Conservation (phyloP, 2,888 invertebrate genomes). For the Orthosia gothica region DNA sequence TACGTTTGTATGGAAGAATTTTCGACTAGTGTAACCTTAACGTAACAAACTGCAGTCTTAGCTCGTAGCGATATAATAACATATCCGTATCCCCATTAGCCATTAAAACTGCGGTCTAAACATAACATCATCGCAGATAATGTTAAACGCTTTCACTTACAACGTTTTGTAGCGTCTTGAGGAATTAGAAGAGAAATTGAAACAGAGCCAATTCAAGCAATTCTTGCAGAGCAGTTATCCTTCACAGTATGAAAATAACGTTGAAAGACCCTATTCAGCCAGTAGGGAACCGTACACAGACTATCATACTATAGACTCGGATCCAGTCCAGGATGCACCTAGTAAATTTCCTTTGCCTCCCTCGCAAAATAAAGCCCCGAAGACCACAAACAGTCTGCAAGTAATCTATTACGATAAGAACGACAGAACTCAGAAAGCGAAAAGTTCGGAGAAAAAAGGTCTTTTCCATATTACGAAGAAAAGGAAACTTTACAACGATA, state of each 20-base stretch:
- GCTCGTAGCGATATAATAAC: conserved; percentile 45
- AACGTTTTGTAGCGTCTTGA: conserved; percentile 78
- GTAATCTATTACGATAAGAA: conserved; percentile 81
- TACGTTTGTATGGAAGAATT: too few species aligned
- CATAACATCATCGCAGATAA: conserved; percentile 44
- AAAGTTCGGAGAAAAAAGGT: conserved; percentile 81
- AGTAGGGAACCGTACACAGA: conserved; percentile 74
- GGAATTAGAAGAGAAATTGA: conserved; percentile 88
- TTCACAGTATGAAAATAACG: conserved; percentile 81
- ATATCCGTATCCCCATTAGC: conserved; percentile 31
- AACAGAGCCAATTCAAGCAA: conserved; percentile 87
- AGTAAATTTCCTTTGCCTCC: conserved; percentile 64
- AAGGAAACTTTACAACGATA: conserved; percentile 86
- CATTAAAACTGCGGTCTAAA: conserved; percentile 43
- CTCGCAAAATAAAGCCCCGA: conserved; percentile 74
- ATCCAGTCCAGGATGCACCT: conserved; percentile 69
- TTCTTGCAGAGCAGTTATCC: conserved; percentile 82
- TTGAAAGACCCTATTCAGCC: conserved; percentile 85
- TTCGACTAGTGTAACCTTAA: too few species aligned
- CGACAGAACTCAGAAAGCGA: conserved; percentile 67
- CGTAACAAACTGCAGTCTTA: conserved; percentile 29
- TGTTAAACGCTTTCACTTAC: conserved; percentile 68
- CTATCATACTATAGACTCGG: conserved; percentile 65
- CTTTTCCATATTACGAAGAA: conserved; percentile 86
- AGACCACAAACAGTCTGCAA: conserved; percentile 78